phyloP scores from a whole-genome alignment of 2,797 vertebrate genomes.

The Simalia tracyae region DNA sequence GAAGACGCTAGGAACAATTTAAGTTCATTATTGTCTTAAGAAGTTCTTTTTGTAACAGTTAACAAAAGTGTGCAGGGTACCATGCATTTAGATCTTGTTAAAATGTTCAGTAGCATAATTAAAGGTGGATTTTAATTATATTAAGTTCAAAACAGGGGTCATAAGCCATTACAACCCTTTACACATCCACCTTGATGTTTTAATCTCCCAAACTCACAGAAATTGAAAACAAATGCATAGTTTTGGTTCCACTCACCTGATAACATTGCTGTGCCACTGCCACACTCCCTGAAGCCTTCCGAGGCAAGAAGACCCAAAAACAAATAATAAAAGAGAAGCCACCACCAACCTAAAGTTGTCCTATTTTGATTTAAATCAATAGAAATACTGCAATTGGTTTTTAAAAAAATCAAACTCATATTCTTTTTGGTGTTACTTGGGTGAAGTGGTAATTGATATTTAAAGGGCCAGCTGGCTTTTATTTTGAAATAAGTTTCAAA shows the following conservation, averaged over 20 bases:
- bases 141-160: not conserved
- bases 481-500: too few relatives aligned
- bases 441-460: not conserved
- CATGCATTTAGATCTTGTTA: not conserved
- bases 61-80: not conserved
- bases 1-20: conserved; percentile 27
- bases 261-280: not conserved
- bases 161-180: not conserved
- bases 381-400: not conserved
- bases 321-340: not conserved
- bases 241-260: not conserved
- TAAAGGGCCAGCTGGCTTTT: not conserved
- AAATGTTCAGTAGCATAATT: not conserved
- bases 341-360: not conserved
- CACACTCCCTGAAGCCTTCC: not conserved
- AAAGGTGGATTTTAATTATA: not conserved
- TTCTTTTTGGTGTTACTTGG: not conserved
- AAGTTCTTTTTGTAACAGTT: conserved; percentile 16
- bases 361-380: not conserved
- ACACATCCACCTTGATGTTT: not conserved
- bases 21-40: conserved; percentile 20
- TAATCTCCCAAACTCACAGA: not conserved
- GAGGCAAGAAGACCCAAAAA: not conserved
- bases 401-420: not conserved
- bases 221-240: not conserved